Evolutionary conservation across 2,113 vertebrate species (phyloP).

Genomic region (Dicrurus megarhynchus): DNA sequence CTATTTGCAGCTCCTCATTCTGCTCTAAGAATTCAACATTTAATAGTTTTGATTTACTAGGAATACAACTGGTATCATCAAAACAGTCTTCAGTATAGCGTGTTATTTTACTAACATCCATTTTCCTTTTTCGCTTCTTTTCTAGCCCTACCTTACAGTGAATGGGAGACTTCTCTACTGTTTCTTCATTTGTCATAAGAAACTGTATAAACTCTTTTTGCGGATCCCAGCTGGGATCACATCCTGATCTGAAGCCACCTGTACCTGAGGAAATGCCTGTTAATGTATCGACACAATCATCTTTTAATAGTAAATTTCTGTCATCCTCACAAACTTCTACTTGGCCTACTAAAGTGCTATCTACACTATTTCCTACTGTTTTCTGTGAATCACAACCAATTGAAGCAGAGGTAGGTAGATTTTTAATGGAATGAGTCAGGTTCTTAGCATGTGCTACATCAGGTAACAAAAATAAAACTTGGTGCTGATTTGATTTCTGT

Average conservation of each 20-base stretch:
- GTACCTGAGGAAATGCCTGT: slow-evolving; percentile 84
- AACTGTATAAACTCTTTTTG: slow-evolving; percentile 86
- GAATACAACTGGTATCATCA: slow-evolving; percentile 77
- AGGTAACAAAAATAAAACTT: slow-evolving; percentile 84
- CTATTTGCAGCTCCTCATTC: slow-evolving; percentile 76
- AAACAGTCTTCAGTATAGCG: slow-evolving; percentile 85
- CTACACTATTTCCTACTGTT: slow-evolving; percentile 78
- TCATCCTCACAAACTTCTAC: slow-evolving; percentile 78
- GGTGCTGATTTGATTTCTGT: slow-evolving; percentile 82
- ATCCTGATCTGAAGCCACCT: slow-evolving; percentile 76
- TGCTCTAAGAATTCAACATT: slow-evolving; percentile 76
- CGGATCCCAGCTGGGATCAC: slow-evolving; percentile 82
- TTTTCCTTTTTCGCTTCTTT: slow-evolving; percentile 84
- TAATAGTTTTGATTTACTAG: slow-evolving; percentile 73
- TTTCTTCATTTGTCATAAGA: slow-evolving; percentile 83
- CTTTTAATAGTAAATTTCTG: slow-evolving; percentile 73
- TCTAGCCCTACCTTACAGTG: slow-evolving; percentile 78
- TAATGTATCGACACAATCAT: slow-evolving; percentile 73
- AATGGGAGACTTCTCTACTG: slow-evolving; percentile 74
- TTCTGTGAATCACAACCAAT: slow-evolving; percentile 80
- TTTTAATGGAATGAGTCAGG: slow-evolving; percentile 85
- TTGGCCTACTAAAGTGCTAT: slow-evolving; percentile 86
- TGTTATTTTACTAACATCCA: slow-evolving; percentile 80
- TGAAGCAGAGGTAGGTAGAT: slow-evolving; percentile 85
- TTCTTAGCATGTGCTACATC: slow-evolving; percentile 86